Conservation (phyloP, 2,888 invertebrate species). For the Escarpia spicata region DNA sequence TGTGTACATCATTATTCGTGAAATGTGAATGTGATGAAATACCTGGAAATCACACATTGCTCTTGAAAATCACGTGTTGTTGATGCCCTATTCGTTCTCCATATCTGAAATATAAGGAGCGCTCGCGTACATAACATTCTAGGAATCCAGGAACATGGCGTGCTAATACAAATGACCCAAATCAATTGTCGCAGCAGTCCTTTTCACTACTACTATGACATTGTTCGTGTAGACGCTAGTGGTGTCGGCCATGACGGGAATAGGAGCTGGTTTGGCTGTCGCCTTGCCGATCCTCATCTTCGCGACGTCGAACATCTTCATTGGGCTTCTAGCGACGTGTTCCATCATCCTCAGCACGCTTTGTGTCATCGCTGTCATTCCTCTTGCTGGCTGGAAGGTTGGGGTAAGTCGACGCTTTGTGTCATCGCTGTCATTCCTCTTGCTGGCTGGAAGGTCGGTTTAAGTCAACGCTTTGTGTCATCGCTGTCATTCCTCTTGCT, state of each 20-base stretch:
- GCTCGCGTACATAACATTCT: background rate
- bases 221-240: conserved; percentile 47
- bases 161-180: background rate
- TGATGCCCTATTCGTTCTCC: too few species aligned
- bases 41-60: too few species aligned
- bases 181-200: background rate
- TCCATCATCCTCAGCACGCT: conserved; percentile 54
- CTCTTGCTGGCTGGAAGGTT: conserved; percentile 59
- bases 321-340: conserved; percentile 55
- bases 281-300: conserved; percentile 56
- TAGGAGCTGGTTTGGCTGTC: conserved; percentile 52
- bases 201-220: background rate
- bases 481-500: conserved; percentile 44
- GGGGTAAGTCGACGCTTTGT: conserved; percentile 53
- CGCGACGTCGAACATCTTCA: conserved; percentile 55
- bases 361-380: conserved; percentile 57
- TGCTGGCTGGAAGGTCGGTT: conserved; percentile 61
- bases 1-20: background rate
- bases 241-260: conserved; percentile 53
- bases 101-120: too few species aligned
- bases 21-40: too few species aligned
- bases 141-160: background rate
- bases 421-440: conserved; percentile 59
- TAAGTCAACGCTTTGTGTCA: conserved; percentile 49
- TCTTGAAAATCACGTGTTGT: too few species aligned